Conservation (phyloP, 1,140 invertebrate genomes). For the Stratiolaelaps scimitus region DNA sequence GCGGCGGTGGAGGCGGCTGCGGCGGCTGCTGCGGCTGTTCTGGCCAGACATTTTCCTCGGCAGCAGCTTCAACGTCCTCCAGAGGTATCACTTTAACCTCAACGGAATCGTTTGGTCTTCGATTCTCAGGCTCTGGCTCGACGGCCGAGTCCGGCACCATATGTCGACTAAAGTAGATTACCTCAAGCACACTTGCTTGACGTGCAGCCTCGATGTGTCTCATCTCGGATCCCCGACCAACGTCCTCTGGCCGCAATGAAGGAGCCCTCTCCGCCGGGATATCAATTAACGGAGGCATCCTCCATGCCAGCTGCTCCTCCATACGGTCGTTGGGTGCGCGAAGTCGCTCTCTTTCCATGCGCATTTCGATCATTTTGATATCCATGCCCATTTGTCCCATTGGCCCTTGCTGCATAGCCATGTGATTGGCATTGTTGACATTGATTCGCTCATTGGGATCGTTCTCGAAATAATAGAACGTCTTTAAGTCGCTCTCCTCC, state of each 20-base stretch:
- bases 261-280: slow-evolving; percentile 23
- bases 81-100: slow-evolving; percentile 71
- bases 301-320: slow-evolving; percentile 11
- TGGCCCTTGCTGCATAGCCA: background rate
- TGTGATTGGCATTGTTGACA: slow-evolving; percentile 20
- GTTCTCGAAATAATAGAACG: slow-evolving; percentile 73
- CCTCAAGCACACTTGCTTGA: slow-evolving; percentile 21
- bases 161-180: slow-evolving; percentile 30
- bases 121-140: slow-evolving; percentile 66
- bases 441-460: slow-evolving; percentile 70
- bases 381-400: background rate
- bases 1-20: no score
- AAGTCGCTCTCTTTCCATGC: slow-evolving; percentile 10
- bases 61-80: slow-evolving; percentile 52
- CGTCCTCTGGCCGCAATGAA: background rate
- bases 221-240: slow-evolving; percentile 38
- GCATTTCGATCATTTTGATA: slow-evolving; percentile 11
- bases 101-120: slow-evolving; percentile 46
- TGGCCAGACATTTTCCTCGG: slow-evolving; percentile 21
- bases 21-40: background rate
- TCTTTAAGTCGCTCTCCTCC: slow-evolving; percentile 59
- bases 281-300: slow-evolving; percentile 18
- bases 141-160: slow-evolving; percentile 65
- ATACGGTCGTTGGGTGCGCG: slow-evolving; percentile 4
- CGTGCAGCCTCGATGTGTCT: slow-evolving; percentile 29